Base-by-base conservation (phyloP, 2,888 invertebrate species). In the Steromphala cineraria region DNA sequence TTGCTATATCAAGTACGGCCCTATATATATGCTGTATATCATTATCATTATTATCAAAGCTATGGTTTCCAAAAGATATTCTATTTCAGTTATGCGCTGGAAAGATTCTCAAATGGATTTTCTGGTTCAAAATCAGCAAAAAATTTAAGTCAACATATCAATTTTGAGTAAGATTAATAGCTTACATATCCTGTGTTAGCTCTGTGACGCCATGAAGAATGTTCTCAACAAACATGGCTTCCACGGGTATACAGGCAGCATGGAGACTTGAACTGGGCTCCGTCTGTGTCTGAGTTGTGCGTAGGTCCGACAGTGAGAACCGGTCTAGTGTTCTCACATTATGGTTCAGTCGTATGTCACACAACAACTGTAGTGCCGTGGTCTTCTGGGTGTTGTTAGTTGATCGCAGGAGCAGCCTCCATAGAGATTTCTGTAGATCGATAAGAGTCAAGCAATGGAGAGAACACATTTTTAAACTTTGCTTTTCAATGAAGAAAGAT, bases 151-250 rank as follows among this genome's bases (percentile, higher is more conserved):
- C n/a, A n/a, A n/a, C n/a, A n/a, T n/a, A n/a, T n/a, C n/a, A n/a
- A n/a, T 24, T 10, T 8, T n/a, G n/a, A 56, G n/a, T 1, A 24
- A 24, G 24, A 8, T 56, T 1, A 56, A 56, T 24, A 17, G 56
- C 19, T 56, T 56, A 56, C 19, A 56, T n/a, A 15, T 24, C 24
- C 7, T 56, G 17, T 15, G 56, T 56, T 15, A 24, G 8, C 4
- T 24, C 3, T 24, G 24, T 28, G 19, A 13, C 67, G 3, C 15
- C 67, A 28, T 1, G 7, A n/a, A 67, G 46, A 10, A 40, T 17
- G 56, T 46, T 52, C 21, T 46, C 74, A n/a, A 71, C 40, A 53
- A 55, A 78, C 52, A 28, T 78, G 17, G 55, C 78, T 40, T n/a
- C 31, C 55, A 40, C n/a, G 10, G 52, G 46, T 53, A 78, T 2